These are phyloP conservation scores for Melanostigma gelatinosum DNA, from an alignment of 2,113 vertebrate species.

Conservation along the genomic window DNA sequence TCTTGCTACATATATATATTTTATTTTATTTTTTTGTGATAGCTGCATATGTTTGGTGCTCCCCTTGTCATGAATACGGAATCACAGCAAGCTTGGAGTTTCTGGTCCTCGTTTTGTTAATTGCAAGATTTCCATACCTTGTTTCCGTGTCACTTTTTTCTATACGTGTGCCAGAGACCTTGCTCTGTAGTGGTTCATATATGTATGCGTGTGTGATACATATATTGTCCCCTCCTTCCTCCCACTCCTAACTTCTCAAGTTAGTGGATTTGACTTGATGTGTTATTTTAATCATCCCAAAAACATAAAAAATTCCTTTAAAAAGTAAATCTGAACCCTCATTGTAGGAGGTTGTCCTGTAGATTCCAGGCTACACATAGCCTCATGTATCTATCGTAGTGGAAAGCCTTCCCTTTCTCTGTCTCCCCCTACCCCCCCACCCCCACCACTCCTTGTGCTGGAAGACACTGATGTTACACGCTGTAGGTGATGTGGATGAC, in stretches of 20 bases:
- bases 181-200: conserved; percentile 80
- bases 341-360: conserved; percentile 47
- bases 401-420: conserved; percentile 51
- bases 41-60: conserved; percentile 85
- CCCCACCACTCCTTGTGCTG: conserved; percentile 71
- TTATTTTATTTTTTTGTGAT: conserved; percentile 65
- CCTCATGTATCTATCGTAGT: conserved; percentile 53
- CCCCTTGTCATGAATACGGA: conserved; percentile 90
- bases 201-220: conserved; percentile 82
- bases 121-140: conserved; percentile 83
- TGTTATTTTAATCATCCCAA: conserved; percentile 51
- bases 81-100: conserved; percentile 92
- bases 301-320: conserved; percentile 21
- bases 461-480: conserved; percentile 80
- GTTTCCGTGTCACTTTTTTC: conserved; percentile 78
- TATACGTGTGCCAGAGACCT: conserved; percentile 77
- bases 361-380: conserved; percentile 63
- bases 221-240: conserved; percentile 79
- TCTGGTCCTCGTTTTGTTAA: conserved; percentile 83
- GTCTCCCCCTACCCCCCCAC: conserved; percentile 51
- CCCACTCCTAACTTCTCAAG: conserved; percentile 59
- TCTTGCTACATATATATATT: conserved; percentile 57
- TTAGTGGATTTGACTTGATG: conserved; percentile 71
- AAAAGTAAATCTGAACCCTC: conserved; percentile 38
- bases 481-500: conserved; percentile 78